Percentiles rank a stretch among this genome's conserved stretches.
These are phyloP conservation scores for Pomacea canaliculata DNA, from an alignment of 2,888 invertebrate species.

Conservation along the genomic window DNA sequence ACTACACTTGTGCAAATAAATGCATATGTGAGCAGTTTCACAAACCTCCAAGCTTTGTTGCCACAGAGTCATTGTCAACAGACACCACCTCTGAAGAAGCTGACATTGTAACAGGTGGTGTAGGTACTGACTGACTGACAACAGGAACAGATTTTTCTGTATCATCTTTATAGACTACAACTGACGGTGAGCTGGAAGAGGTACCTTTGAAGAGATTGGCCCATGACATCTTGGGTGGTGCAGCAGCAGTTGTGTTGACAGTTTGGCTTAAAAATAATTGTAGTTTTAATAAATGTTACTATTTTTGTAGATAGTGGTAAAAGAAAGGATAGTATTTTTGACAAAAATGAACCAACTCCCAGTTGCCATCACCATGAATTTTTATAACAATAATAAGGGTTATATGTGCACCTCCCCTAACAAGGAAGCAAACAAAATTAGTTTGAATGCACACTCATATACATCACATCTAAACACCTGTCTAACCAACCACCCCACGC, in stretches of 20 bases:
- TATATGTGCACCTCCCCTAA: too few species aligned
- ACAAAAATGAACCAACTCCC: too few species aligned
- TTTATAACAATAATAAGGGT: too few species aligned
- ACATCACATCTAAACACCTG: too few species aligned
- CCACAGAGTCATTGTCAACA: conserved; percentile 50
- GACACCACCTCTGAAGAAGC: conserved; percentile 39
- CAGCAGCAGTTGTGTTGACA: conserved; percentile 4
- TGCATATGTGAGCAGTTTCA: not conserved
- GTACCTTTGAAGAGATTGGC: conserved; percentile 48
- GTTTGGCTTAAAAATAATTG: not conserved
- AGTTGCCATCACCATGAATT: too few species aligned
- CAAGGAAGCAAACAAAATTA: too few species aligned
- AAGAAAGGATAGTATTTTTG: too few species aligned
- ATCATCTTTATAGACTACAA: conserved; percentile 21
- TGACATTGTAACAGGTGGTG: conserved; percentile 8
- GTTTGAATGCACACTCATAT: too few species aligned
- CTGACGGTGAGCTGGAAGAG: conserved; percentile 17
- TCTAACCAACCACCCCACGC: too few species aligned
- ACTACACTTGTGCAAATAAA: too few species aligned
- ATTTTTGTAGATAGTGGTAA: too few species aligned
- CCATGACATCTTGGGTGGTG: conserved; percentile 44
- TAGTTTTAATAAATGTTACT: too few species aligned
- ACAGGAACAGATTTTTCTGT: conserved; percentile 17
- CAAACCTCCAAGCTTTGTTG: conserved; percentile 52
- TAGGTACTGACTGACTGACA: conserved; percentile 15